These are phyloP conservation scores for Muschampia plurimacula DNA, from an alignment of 2,888 invertebrate genomes.

Conservation along the genomic window DNA sequence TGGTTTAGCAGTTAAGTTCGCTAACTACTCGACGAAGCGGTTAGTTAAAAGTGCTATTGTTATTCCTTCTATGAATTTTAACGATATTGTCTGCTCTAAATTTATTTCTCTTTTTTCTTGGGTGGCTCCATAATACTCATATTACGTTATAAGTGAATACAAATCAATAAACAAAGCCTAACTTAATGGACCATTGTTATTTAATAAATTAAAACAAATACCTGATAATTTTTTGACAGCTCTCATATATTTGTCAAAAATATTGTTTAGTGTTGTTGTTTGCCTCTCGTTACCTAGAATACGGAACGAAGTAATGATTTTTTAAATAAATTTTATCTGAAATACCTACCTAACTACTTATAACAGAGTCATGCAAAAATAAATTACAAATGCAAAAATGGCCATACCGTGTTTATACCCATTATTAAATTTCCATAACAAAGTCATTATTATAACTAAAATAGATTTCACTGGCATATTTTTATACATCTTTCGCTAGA, in stretches of 20 bases:
- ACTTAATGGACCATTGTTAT: background rate
- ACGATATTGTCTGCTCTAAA: too few species aligned
- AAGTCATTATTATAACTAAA: background rate
- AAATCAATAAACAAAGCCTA: background rate
- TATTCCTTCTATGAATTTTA: too few species aligned
- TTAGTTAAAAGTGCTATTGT: too few species aligned
- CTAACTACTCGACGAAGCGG: too few species aligned
- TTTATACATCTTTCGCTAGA: background rate
- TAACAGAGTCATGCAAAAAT: background rate
- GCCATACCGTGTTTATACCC: background rate
- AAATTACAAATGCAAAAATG: background rate
- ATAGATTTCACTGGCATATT: background rate
- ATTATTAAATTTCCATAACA: background rate
- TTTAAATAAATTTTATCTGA: background rate
- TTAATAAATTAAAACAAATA: background rate
- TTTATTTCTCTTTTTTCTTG: too few species aligned
- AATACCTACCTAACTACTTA: background rate
- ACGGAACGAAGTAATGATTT: background rate
- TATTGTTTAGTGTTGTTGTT: background rate
- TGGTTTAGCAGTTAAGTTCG: too few species aligned
- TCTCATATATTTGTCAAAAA: constrained; percentile 23
- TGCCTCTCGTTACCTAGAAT: background rate
- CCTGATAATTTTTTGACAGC: constrained; percentile 26
- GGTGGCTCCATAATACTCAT: too few species aligned
- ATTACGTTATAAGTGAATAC: too few species aligned